phyloP scores from a whole-genome alignment of 2,797 vertebrate species.

The Parauchenoglanis ngamensis region DNA sequence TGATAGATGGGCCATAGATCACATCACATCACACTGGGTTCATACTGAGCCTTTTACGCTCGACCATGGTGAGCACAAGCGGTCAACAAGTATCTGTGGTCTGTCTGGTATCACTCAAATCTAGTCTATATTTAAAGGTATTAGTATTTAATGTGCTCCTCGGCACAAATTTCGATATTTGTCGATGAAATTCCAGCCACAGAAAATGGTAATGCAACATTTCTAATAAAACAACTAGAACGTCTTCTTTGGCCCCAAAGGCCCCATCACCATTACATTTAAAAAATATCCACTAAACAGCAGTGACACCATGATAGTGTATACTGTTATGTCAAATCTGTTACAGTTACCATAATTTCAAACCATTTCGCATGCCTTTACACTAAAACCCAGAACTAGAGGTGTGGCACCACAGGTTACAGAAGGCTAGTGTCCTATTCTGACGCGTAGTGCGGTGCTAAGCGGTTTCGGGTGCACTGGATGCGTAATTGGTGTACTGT shows the following conservation, averaged over 20 bases:
- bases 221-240: background rate
- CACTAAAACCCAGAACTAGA: background rate
- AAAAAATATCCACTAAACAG: background rate
- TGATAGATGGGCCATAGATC: constrained; percentile 5
- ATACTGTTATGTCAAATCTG: background rate
- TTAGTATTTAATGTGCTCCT: background rate
- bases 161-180: background rate
- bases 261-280: background rate
- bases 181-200: background rate
- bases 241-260: background rate
- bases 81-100: constrained; percentile 13
- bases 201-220: background rate
- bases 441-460: too few species aligned
- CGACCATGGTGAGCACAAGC: background rate
- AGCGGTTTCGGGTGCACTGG: background rate
- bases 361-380: background rate
- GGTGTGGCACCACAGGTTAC: background rate
- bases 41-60: background rate
- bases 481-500: constrained; percentile 6
- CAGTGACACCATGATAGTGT: background rate
- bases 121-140: background rate
- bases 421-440: background rate
- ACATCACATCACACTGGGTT: constrained; percentile 5
- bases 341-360: background rate
- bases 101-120: background rate